Conservation (phyloP, 2,888 invertebrate genomes). For the Eristalis intricaria region DNA sequence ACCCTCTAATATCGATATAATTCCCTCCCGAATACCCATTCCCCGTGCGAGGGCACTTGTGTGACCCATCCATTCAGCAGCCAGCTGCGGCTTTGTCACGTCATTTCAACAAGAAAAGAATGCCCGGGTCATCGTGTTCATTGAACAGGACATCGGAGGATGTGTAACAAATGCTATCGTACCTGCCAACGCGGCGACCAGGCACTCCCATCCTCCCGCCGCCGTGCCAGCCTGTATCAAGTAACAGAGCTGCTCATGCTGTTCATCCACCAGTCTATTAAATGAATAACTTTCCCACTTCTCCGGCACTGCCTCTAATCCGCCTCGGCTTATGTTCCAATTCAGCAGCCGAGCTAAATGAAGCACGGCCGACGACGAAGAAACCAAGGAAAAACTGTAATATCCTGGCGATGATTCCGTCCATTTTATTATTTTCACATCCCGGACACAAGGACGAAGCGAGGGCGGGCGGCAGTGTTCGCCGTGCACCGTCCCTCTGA, state of each 20-base stretch:
- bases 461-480: not conserved
- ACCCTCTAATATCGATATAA: not conserved
- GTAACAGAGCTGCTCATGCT: not conserved
- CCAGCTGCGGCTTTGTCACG: not conserved
- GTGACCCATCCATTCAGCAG: not conserved
- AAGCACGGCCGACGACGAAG: not conserved
- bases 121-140: not conserved
- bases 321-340: not conserved
- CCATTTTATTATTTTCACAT: not conserved
- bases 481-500: not conserved
- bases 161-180: not conserved
- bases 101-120: not conserved
- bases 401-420: not conserved
- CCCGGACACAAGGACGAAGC: not conserved
- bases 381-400: not conserved
- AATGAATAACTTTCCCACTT: not conserved
- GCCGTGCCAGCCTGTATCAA: too few relatives aligned
- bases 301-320: not conserved
- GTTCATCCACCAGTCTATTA: not conserved
- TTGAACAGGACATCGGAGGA: not conserved
- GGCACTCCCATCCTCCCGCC: not conserved
- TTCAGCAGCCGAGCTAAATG: not conserved
- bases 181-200: not conserved
- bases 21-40: not conserved
- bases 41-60: not conserved